Percentiles rank a stretch among this genome's conserved stretches.
phyloP scores from a whole-genome alignment of 2,888 invertebrate genomes.

The Meganola albula region DNA sequence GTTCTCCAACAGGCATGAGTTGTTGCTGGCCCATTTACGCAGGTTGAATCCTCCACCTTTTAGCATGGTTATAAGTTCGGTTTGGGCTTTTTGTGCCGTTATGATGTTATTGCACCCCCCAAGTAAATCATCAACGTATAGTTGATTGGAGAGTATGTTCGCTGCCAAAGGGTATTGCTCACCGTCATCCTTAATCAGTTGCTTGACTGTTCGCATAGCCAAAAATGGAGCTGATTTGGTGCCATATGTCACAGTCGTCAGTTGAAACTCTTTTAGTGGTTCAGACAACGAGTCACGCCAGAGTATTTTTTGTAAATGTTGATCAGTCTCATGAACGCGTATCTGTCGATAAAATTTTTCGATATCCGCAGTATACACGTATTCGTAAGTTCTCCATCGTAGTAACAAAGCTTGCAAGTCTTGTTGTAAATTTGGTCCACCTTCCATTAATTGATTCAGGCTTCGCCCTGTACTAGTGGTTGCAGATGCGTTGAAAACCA shows the following conservation, averaged over 20 bases:
- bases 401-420: too few species aligned
- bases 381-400: too few species aligned
- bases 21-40: constrained; percentile 6
- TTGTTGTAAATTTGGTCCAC: too few species aligned
- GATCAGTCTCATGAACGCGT: neutral
- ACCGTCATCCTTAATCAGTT: too few species aligned
- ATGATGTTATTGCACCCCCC: neutral
- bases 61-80: neutral
- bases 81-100: neutral
- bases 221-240: too few species aligned
- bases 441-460: too few species aligned
- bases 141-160: too few species aligned
- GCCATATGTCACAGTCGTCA: too few species aligned
- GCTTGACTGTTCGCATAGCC: too few species aligned
- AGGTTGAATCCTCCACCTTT: constrained; percentile 7
- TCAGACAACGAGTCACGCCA: constrained; percentile 1
- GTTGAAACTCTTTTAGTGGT: too few species aligned
- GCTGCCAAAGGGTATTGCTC: too few species aligned
- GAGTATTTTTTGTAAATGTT: constrained; percentile 1
- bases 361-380: too few species aligned
- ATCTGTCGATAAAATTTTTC: constrained; percentile 2
- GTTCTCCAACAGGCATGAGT: neutral
- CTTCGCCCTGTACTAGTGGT: constrained; percentile 2
- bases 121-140: constrained; percentile 4
- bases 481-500: constrained; percentile 3